Evolutionary conservation across 2,797 vertebrate genomes (phyloP), one percentile per base, ranked within the genome.

Genomic region (Meda fulgida): DNA sequence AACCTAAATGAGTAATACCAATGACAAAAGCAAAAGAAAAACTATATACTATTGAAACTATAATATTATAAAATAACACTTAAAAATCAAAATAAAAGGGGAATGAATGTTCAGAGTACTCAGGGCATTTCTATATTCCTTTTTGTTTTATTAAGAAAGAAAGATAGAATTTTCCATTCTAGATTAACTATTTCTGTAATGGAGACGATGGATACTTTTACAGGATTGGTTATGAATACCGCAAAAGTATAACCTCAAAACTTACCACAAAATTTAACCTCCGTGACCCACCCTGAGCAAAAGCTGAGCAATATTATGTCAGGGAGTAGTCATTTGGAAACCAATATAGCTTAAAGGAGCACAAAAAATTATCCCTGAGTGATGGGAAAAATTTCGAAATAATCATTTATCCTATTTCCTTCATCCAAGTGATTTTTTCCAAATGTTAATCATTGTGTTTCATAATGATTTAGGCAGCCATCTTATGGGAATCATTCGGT

Each of bases 401-500:
- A 5, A 53, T 34, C 14, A 4, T 80, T 53, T 53, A 67, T 69
- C 31, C 65, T 26, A 34, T 80, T 80, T 51, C 19, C 21, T 69
- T 53, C 43, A 80, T 34, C 65, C 21, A 69, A 18, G 43, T 36
- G 63, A 36, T 31, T 38, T 51, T n/a, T 80, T 31, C 46, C 31
- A 71, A 60, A 26, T 71, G 29, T 67, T 80, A 80, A 80, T 36
- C 40, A 66, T 7, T 81, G 66, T 81, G 66, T 81, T 81, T 81
- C 36, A 58, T 81, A 81, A 71, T 43, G 18, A 58, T 71, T 71
- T 40, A 1, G 36, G 36, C 36, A 58, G 67, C 34, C 67, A 71
- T 31, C 48, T 81, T 58, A 10, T 29, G 36, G 36, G 53, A 72
- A 4, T 60, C 36, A 72, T 81, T 60, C 60, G 36, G 23, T 46